These are phyloP conservation scores for Calephelis perditalis DNA, from an alignment of 2,888 invertebrate species.

Conservation along the genomic window DNA sequence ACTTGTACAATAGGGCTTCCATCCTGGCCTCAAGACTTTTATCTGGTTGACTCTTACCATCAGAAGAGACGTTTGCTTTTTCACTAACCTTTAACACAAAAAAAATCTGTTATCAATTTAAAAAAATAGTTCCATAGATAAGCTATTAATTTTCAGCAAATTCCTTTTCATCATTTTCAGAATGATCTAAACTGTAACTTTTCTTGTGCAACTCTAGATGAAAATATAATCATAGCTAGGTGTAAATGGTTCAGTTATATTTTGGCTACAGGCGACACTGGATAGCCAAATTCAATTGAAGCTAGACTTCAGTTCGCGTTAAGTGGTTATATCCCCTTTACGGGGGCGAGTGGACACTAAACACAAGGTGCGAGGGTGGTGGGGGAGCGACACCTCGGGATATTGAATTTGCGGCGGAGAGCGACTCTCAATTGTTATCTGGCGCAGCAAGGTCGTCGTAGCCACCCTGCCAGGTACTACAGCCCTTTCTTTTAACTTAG, in stretches of 20 bases:
- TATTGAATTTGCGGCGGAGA: slow-evolving; percentile 73
- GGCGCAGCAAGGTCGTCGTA: slow-evolving; percentile 67
- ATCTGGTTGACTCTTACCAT: too few species aligned
- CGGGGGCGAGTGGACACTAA: slow-evolving; percentile 60
- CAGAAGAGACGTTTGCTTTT: too few species aligned
- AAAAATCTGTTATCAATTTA: too few species aligned
- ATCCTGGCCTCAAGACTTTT: too few species aligned
- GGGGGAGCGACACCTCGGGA: slow-evolving; percentile 62
- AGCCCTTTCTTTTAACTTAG: slow-evolving; percentile 61
- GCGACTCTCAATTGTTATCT: slow-evolving; percentile 72
- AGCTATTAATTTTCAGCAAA: too few species aligned
- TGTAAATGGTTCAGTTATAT: slow-evolving; percentile 35
- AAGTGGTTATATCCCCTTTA: slow-evolving; percentile 72
- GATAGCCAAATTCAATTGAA: slow-evolving; percentile 64
- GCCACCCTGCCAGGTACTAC: slow-evolving; percentile 58
- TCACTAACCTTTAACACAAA: too few species aligned
- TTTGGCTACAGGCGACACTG: slow-evolving; percentile 45
- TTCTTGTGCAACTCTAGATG: too few species aligned
- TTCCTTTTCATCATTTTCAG: too few species aligned
- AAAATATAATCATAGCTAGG: neutral
- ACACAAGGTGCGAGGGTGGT: slow-evolving; percentile 48
- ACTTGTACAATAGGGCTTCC: too few species aligned
- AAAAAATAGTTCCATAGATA: too few species aligned
- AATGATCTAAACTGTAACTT: too few species aligned
- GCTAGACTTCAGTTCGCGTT: slow-evolving; percentile 69